Evolutionary conservation across 2,113 vertebrate species (phyloP), one percentile per base, ranked within the genome.

Genomic region (Antidorcas marsupialis): DNA sequence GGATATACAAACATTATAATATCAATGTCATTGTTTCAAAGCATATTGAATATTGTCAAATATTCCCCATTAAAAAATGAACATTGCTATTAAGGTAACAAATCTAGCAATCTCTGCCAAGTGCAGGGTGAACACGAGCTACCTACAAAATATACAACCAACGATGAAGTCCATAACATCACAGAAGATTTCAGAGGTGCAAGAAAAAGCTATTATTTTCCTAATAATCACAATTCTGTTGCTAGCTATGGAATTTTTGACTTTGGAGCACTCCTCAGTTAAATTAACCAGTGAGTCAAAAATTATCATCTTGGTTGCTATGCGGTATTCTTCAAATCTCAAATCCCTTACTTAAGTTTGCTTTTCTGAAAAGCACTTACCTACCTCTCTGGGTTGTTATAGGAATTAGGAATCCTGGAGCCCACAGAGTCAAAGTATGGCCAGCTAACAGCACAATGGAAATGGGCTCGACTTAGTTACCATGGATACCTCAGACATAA

Each of bases 341-440:
- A 95, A 95, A 93, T 71, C 36, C 87, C 52, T 76, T 87, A 16
- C 71, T 91, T 87, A 81, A 55, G 88, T 91, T 96, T 96, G 93
- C 36, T 82, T 86, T 92, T 87, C 78, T 93, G 94, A 91, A 97
- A 96, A 94, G 86, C 71, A 96, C 95, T 97, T 67, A 81, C 71
- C 60, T 19, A 59, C 9, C 45, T 81, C 89, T 93, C 95, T 57
- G 45, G 89, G 47, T 87, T 59, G 62, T 84, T 81, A 36, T 7
- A 59, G 17, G 93, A 97, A 93, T 87, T 53, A 97, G 79, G 89
- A 79, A 62, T 91, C 83, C 89, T 79, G 79, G 79, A 91, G 78
- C 67, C 93, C 94, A 88, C 36, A 50, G 91, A 85, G 52, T 45
- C 85, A 53, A 86, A 92, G 94, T 57, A 33, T 89, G 86, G 96